Evolutionary conservation across 2,888 invertebrate genomes (phyloP).

Genomic region (Papilio gigon): DNA sequence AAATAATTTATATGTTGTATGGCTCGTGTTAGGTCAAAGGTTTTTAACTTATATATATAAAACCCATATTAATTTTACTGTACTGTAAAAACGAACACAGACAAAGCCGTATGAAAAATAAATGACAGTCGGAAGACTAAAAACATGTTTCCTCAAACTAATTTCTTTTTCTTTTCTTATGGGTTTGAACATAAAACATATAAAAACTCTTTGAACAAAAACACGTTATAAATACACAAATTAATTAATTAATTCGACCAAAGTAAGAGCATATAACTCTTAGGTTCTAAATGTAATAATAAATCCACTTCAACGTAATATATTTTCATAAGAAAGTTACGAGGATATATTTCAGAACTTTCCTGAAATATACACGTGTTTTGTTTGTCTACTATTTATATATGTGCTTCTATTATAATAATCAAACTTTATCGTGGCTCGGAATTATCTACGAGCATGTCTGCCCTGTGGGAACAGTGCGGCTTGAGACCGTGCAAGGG

Average conservation of each 20-base stretch:
- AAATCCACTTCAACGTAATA: slow-evolving; percentile 3
- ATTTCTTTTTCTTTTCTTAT: too few relatives aligned
- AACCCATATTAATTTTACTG: too few relatives aligned
- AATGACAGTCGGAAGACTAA: too few relatives aligned
- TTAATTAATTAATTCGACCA: neutral
- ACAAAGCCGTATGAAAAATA: too few relatives aligned
- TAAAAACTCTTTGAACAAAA: too few relatives aligned
- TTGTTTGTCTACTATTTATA: neutral
- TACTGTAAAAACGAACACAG: too few relatives aligned
- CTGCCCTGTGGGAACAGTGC: neutral
- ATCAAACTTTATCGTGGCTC: neutral
- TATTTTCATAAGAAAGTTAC: slow-evolving; percentile 14
- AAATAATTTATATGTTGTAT: too few relatives aligned
- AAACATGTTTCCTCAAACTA: too few relatives aligned
- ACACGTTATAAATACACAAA: neutral
- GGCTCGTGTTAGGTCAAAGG: too few relatives aligned
- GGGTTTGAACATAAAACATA: too few relatives aligned
- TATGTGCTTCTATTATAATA: neutral
- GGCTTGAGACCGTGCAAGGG: too few relatives aligned
- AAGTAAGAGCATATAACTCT: neutral
- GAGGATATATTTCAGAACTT: slow-evolving; percentile 11
- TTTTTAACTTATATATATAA: too few relatives aligned
- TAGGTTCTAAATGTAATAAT: neutral
- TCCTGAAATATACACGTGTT: neutral
- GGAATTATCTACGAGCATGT: neutral